These are phyloP conservation scores for Zalophus californianus DNA, from an alignment of 2,797 vertebrate genomes.

Conservation along the genomic window DNA sequence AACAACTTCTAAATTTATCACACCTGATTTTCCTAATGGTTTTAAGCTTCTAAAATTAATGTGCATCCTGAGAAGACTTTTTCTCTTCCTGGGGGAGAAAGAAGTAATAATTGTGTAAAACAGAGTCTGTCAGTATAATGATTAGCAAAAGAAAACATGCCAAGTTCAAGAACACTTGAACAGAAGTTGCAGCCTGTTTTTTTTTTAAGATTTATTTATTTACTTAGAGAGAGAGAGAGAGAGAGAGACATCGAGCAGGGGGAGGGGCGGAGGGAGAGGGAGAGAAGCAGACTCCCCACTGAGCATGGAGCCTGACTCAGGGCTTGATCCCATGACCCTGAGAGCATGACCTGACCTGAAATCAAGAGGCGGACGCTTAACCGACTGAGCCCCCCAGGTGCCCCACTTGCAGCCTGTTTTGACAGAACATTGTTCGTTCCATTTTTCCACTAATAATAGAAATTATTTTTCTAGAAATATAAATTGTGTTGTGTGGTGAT, in stretches of 20 bases:
- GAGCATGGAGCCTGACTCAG: neutral
- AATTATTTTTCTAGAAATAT: neutral
- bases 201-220: neutral
- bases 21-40: conserved; percentile 10
- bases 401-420: neutral
- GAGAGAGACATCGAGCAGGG: neutral
- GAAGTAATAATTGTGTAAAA: neutral
- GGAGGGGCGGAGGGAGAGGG: neutral
- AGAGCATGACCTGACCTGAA: neutral
- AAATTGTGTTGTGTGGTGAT: neutral
- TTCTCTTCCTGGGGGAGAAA: neutral
- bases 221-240: neutral
- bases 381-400: neutral
- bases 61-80: neutral
- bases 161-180: neutral
- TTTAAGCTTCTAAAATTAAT: conserved; percentile 34
- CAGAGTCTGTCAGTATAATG: neutral
- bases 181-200: neutral
- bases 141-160: neutral
- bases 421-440: neutral
- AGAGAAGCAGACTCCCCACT: neutral
- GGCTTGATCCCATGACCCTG: neutral
- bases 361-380: neutral
- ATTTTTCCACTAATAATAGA: neutral
- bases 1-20: conserved; percentile 51